Percentiles rank a stretch among this genome's conserved stretches.
These are phyloP conservation scores for Tetranychus urticae DNA, from an alignment of 1,140 invertebrate genomes.

Conservation along the genomic window DNA sequence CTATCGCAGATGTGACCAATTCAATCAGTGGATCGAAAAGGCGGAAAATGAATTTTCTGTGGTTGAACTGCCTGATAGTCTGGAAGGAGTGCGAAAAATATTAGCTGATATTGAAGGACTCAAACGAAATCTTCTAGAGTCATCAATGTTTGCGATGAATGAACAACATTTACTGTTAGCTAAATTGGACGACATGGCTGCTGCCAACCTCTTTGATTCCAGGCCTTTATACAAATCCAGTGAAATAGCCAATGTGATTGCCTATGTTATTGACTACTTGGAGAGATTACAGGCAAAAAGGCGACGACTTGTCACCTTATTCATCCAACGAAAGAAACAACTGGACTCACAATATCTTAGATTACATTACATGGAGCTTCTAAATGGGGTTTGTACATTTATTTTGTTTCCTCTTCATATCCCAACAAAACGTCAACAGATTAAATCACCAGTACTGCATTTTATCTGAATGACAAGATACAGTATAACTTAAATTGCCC, in stretches of 20 bases:
- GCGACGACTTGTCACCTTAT: slow-evolving; percentile 42
- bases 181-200: slow-evolving; percentile 35
- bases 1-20: slow-evolving; percentile 17
- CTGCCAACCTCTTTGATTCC: slow-evolving; percentile 38
- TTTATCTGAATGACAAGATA: no score
- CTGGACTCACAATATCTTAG: slow-evolving; percentile 36
- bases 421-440: no score
- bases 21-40: slow-evolving; percentile 37
- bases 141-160: slow-evolving; percentile 46
- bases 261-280: slow-evolving; percentile 45
- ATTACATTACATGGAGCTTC: no score
- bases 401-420: no score
- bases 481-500: no score
- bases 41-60: slow-evolving; percentile 38
- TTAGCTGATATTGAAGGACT: slow-evolving; percentile 17
- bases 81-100: slow-evolving; percentile 36
- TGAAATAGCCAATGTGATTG: slow-evolving; percentile 30
- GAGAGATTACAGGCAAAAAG: slow-evolving; percentile 50
- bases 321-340: slow-evolving; percentile 31
- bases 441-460: no score
- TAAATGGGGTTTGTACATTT: no score
- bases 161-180: slow-evolving; percentile 50
- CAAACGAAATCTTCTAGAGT: slow-evolving; percentile 26
- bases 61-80: slow-evolving; percentile 35
- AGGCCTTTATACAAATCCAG: slow-evolving; percentile 38